These are phyloP conservation scores for Caenorhabditis sp. DNA, from an alignment of 2,888 invertebrate species.

Conservation along the genomic window DNA sequence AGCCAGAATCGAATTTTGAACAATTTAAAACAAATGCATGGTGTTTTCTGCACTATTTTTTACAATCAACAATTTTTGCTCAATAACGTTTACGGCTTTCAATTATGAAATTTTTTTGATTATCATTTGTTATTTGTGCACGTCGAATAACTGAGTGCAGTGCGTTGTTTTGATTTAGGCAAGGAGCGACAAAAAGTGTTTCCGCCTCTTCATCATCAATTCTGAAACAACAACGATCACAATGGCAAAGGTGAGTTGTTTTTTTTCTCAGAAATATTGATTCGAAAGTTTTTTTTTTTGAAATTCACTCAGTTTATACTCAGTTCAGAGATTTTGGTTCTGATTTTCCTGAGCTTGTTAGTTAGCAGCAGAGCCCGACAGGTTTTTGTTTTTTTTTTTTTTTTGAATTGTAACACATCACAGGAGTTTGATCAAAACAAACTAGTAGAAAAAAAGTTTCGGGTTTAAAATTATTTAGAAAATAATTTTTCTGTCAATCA, in stretches of 20 bases:
- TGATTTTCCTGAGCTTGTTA: too few species aligned
- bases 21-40: constrained; percentile 20
- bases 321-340: too few species aligned
- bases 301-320: not conserved
- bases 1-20: not conserved
- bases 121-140: not conserved
- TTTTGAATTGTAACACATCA: not conserved
- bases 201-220: constrained; percentile 45
- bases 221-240: constrained; percentile 54
- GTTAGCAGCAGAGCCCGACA: too few species aligned
- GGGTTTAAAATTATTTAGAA: not conserved
- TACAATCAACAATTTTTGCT: constrained; percentile 1
- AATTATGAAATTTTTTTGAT: not conserved
- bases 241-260: constrained; percentile 63
- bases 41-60: constrained; percentile 24
- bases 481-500: not conserved
- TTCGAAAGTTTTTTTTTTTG: not conserved
- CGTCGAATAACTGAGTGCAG: constrained; percentile 26
- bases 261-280: not conserved
- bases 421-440: not conserved
- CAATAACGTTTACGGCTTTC: not conserved
- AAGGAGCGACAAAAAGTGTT: constrained; percentile 51
- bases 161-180: constrained; percentile 46
- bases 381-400: constrained; percentile 7
- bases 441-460: not conserved